These are phyloP conservation scores for Orthosia gracilis DNA, from an alignment of 2,888 invertebrate genomes.

Conservation along the genomic window DNA sequence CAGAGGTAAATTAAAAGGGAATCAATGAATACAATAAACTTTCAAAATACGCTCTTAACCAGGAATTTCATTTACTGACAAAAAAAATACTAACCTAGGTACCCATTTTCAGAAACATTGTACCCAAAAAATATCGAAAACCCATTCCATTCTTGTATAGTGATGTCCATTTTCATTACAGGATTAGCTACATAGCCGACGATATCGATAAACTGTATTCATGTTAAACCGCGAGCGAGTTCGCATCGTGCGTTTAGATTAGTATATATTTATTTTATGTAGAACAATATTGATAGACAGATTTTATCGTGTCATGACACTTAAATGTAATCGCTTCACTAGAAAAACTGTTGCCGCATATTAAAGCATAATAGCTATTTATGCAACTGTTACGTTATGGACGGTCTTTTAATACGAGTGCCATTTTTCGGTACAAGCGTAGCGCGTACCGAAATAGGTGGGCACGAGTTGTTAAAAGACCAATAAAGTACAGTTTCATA, in stretches of 20 bases:
- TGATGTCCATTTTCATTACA: conserved; percentile 24
- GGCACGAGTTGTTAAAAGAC: no score
- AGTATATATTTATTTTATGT: not conserved
- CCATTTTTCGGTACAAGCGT: no score
- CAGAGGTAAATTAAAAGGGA: not conserved
- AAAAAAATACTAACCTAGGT: not conserved
- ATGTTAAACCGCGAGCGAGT: conserved; percentile 20
- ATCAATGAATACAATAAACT: not conserved
- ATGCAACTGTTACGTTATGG: no score
- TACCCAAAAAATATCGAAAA: conserved; percentile 26
- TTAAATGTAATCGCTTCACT: not conserved
- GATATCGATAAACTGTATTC: conserved; percentile 43
- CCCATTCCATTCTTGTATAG: conserved; percentile 1
- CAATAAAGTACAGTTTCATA: no score
- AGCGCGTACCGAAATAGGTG: no score
- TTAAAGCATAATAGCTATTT: no score
- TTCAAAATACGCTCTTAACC: no score
- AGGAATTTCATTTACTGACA: not conserved
- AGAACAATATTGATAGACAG: conserved; percentile 22
- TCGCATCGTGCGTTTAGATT: conserved; percentile 13
- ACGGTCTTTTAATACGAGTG: no score
- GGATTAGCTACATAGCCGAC: conserved; percentile 27
- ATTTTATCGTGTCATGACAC: not conserved
- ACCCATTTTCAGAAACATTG: not conserved
- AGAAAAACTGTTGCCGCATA: not conserved